These are phyloP conservation scores for Furcifer pardalis DNA, from an alignment of 2,797 vertebrate genomes.

Conservation along the genomic window DNA sequence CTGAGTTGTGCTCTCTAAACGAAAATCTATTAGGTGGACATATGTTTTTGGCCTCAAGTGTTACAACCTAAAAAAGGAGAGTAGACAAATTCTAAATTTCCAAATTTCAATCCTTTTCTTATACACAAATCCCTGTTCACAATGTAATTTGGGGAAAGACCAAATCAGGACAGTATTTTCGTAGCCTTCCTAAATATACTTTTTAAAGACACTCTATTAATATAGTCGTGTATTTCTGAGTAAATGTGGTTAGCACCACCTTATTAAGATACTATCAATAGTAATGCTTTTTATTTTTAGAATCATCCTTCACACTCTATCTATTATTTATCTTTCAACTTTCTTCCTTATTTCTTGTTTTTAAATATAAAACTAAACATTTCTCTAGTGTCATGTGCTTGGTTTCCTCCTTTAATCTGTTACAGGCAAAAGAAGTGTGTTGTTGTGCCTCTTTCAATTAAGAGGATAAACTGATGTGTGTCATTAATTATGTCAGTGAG, in stretches of 20 bases:
- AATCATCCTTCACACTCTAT: not conserved
- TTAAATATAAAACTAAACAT: conserved; percentile 42
- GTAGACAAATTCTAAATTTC: not conserved
- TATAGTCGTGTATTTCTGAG: not conserved
- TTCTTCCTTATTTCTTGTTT: not conserved
- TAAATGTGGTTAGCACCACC: not conserved
- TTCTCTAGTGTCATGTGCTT: conserved; percentile 29
- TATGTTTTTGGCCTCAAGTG: conserved; percentile 23
- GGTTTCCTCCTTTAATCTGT: conserved; percentile 56
- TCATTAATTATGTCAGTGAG: conserved; percentile 96
- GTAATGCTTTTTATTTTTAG: not conserved
- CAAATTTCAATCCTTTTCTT: not conserved
- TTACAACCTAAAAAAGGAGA: conserved; percentile 37
- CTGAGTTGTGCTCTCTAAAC: conserved; percentile 26
- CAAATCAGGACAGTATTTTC: conserved; percentile 8
- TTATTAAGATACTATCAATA: not conserved
- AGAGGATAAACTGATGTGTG: conserved; percentile 93
- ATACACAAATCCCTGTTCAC: not conserved
- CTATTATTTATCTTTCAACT: conserved; percentile 33
- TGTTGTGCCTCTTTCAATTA: conserved; percentile 89
- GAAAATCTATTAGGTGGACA: conserved; percentile 37
- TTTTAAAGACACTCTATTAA: not conserved
- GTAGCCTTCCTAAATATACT: not conserved
- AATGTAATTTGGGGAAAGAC: not conserved
- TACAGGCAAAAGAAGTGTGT: conserved; percentile 67